phyloP scores from a whole-genome alignment of 2,797 vertebrate genomes.

The Varecia variegata region DNA sequence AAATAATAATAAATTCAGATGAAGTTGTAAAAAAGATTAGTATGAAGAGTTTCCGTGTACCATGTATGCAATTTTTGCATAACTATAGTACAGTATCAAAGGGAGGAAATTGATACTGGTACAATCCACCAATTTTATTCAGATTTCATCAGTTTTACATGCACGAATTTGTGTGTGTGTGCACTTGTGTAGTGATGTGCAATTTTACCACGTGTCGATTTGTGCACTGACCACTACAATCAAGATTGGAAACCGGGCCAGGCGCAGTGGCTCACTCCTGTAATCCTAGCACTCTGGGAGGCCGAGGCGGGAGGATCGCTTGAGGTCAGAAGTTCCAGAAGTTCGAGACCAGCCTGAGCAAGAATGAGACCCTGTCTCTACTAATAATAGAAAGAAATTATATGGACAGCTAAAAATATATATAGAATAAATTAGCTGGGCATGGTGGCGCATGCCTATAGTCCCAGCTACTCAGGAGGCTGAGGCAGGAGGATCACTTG shows the following conservation, averaged over 20 bases:
- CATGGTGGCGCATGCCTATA: too few relatives aligned
- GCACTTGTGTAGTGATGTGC: neutral
- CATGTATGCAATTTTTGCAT: neutral
- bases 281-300: too few relatives aligned
- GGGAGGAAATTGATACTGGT: neutral
- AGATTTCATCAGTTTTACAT: neutral
- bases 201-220: neutral
- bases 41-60: neutral
- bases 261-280: too few relatives aligned
- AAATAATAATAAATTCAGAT: constrained; percentile 21
- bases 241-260: neutral
- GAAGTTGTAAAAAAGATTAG: neutral
- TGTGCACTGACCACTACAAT: neutral
- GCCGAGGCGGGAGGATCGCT: too few relatives aligned
- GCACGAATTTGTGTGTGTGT: neutral
- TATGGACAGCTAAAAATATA: too few relatives aligned
- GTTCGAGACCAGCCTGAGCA: too few relatives aligned
- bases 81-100: neutral
- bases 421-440: too few relatives aligned
- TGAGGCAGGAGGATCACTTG: too few relatives aligned
- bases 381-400: too few relatives aligned
- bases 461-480: too few relatives aligned
- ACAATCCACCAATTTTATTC: neutral
- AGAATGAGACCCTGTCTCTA: too few relatives aligned
- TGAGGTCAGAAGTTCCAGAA: too few relatives aligned